Evolutionary conservation across 2,888 invertebrate genomes (phyloP).

Genomic region (Harpalus rufipes): DNA sequence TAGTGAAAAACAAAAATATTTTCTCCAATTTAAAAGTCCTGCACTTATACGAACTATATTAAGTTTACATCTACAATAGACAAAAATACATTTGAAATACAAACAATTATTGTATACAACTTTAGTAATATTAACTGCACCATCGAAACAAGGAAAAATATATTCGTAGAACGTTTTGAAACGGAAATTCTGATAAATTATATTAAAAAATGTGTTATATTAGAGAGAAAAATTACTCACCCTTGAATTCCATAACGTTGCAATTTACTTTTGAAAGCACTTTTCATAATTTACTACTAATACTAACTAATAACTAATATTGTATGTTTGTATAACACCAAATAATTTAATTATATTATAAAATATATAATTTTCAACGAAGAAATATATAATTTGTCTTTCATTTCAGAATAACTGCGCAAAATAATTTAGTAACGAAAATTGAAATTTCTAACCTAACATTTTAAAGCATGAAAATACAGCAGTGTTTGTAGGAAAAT

Average conservation of each 20-base stretch:
- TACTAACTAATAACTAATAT: not conserved
- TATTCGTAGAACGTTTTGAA: not conserved
- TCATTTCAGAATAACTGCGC: not conserved
- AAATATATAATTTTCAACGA: not conserved
- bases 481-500: too few species aligned
- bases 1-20: not conserved
- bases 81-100: not conserved
- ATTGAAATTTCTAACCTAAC: not conserved
- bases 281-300: not conserved
- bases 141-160: not conserved
- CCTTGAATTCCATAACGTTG: not conserved
- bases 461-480: not conserved
- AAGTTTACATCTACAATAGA: too few species aligned
- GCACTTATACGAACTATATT: too few species aligned
- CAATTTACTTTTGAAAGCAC: not conserved
- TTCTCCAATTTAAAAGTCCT: not conserved
- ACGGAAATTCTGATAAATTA: too few species aligned
- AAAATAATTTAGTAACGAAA: not conserved
- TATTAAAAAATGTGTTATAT: too few species aligned
- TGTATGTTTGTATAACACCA: not conserved
- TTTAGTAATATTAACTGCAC: not conserved
- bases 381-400: too few species aligned
- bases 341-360: not conserved
- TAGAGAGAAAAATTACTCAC: not conserved
- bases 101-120: not conserved